Base-by-base conservation (phyloP, 2,797 vertebrate genomes). In the Malacoctenus gilli region DNA sequence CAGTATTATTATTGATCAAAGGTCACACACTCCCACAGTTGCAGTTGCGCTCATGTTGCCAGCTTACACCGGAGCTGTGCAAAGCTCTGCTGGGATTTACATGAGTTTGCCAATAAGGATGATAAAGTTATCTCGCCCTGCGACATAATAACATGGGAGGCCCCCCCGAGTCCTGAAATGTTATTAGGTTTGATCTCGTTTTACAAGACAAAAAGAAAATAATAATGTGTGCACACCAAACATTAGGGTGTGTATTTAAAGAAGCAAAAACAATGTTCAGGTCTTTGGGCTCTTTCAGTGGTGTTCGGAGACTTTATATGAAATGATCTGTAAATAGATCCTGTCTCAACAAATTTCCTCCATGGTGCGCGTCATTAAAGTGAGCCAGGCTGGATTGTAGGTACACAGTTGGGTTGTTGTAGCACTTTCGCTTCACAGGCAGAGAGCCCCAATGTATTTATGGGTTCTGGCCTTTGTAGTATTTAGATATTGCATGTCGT, bases 301-400 rank as follows among this genome's bases (percentile, higher is more conserved):
- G 62, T 25, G 42, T 72, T 53, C 53, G 38, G 40, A 46, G 19
- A 46, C 21, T 57, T 47, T 4, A 0, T 39, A 10, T 44, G 18
- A 77, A 51, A 54, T 38, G 54, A 55, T 41, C 47, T 54, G 58
- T 14, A 13, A 15, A 51, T 71, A 22, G 41, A 50, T 54, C 46
- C 22, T 42, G 28, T 40, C 48, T n/a, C n/a, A n/a, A n/a, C n/a
- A n/a, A n/a, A n/a, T n/a, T n/a, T n/a, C n/a, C n/a, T n/a, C n/a
- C n/a, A n/a, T n/a, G n/a, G n/a, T n/a, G n/a, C n/a, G n/a, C n/a
- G n/a, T n/a, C n/a, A n/a, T n/a, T n/a, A n/a, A n/a, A n/a, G n/a
- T n/a, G n/a, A n/a, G n/a, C n/a, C n/a, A n/a, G n/a, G n/a, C n/a
- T n/a, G n/a, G n/a, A n/a, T n/a, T n/a, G n/a, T n/a, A n/a, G n/a